Base-by-base conservation (phyloP, 2,113 vertebrate genomes). In the Thunnus maccoyii region DNA sequence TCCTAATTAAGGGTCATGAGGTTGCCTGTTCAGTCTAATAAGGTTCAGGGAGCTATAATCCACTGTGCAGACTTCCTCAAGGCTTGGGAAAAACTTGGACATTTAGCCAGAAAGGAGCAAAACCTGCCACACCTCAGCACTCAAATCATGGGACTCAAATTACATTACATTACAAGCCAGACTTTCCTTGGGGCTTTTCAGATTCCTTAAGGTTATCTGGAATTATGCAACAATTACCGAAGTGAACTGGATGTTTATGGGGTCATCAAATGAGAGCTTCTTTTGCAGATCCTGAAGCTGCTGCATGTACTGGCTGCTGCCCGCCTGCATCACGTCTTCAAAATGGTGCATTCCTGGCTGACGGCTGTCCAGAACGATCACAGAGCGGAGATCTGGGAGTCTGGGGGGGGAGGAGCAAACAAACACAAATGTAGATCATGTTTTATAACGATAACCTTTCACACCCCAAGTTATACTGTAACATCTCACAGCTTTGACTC, bases 211-310 rank as follows among this genome's bases (percentile, higher is more conserved):
- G 22, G 14, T 18, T 13, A 61, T 69, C 11, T 41, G 12, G 0
- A 48, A n/a, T 58, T 54, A 18, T 0, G n/a, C 12, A 51, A n/a
- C 16, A 0, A 7, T 78, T 95, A 99, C 98, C 76, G 98, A 99
- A 62, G 98, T 99, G 81, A 99, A 99, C 94, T 95, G 96, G 93
- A 99, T 96, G 86, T 98, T 99, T 88, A 99, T 91, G 13, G 98
- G 97, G n/a, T 99, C 98, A 0, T 95, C 89, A 65, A 89, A 96
- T 47, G 63, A 94, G 22, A 99, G 80, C 12, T 89, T 96, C 86
- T 77, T 93, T 94, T 97, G 96, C 48, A 96, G 18, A 0, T 94
- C 91, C 67, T 93, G 93, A 22, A 99, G 93, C 83, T 93, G 90
- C 80, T 94, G 92, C 55, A 89, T 0, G 3, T 95, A 86, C 56